Base-by-base conservation (phyloP, 2,888 invertebrate genomes). In the Lepidochitona cinerea region DNA sequence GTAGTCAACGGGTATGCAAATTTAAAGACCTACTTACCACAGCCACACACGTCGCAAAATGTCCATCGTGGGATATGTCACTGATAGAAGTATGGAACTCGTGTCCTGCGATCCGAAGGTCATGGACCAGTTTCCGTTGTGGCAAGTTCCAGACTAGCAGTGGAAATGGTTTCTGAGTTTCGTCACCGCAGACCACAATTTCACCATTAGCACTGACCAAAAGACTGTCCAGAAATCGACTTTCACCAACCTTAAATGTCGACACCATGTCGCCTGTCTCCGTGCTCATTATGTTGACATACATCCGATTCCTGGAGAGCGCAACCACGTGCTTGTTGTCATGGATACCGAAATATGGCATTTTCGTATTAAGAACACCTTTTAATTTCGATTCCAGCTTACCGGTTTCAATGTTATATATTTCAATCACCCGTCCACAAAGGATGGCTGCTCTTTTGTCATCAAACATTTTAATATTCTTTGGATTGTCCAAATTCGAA, bases 81-180 rank as follows among this genome's bases (percentile, higher is more conserved):
- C 96, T 94, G 80, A 96, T 92, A 4, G 94, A 93, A 2, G 96
- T 96, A 79, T 96, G 92, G 89, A 96, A 96, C 91, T 96, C 96
- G 87, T 97, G 96, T 88, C 96, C 96, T 1, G 95, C 95, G 89
- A 97, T 96, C 82, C 96, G 92, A 79, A 97, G 92, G 91, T 97
- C 96, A 88, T 96, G 96, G 29, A 96, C 92, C 78, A 97, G 92
- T 89, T 96, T 96, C 72, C 95, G 93, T 29, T 95, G 95, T 53
- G 95, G 93, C 79, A 97, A 92, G 84, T 96, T 96, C 96, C 96
- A 97, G 41, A 97, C 96, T 64, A 97, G 93, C 79, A 97, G 91
- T 0, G 96, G 96, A 90, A 96, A 96, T 26, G 96, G 96, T 89
- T 96, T 96, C 91, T 96, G 96, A 0, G 96, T 96, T 92, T 96